These are phyloP conservation scores for Steinernema hermaphroditum DNA, from an alignment of 2,888 invertebrate genomes.

Conservation along the genomic window DNA sequence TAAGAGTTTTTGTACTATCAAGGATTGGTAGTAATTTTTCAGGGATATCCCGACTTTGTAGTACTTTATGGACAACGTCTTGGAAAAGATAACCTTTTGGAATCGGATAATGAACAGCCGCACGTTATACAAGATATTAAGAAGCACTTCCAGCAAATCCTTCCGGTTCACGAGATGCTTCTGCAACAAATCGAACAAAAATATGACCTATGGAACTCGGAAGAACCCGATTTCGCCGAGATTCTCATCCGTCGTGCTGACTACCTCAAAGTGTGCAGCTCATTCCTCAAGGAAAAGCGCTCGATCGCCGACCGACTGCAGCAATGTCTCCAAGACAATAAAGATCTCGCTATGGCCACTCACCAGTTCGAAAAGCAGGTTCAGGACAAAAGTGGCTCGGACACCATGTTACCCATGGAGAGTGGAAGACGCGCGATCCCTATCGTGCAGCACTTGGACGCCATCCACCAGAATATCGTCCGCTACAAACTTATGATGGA, in stretches of 20 bases:
- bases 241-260: constrained; percentile 52
- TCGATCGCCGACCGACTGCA: constrained; percentile 47
- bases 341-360: constrained; percentile 61
- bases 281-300: constrained; percentile 56
- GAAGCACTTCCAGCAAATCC: constrained; percentile 38
- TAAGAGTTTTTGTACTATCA: neutral
- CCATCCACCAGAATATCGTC: constrained; percentile 47
- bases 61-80: constrained; percentile 42
- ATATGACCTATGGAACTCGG: constrained; percentile 50
- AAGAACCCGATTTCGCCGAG: constrained; percentile 49
- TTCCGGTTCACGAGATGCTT: constrained; percentile 40
- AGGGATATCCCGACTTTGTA: constrained; percentile 54
- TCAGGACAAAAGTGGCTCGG: constrained; percentile 33
- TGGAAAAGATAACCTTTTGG: constrained; percentile 42
- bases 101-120: constrained; percentile 32
- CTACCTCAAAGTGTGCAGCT: constrained; percentile 52
- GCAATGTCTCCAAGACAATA: constrained; percentile 51
- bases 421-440: constrained; percentile 34
- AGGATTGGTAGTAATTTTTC: neutral
- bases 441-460: constrained; percentile 46
- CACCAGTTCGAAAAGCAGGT: constrained; percentile 31
- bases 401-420: constrained; percentile 7
- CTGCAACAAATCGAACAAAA: constrained; percentile 38
- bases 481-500: constrained; percentile 61
- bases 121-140: constrained; percentile 39